These are phyloP conservation scores for Eutrigla gurnardus DNA, from an alignment of 2,797 vertebrate species.

Conservation along the genomic window DNA sequence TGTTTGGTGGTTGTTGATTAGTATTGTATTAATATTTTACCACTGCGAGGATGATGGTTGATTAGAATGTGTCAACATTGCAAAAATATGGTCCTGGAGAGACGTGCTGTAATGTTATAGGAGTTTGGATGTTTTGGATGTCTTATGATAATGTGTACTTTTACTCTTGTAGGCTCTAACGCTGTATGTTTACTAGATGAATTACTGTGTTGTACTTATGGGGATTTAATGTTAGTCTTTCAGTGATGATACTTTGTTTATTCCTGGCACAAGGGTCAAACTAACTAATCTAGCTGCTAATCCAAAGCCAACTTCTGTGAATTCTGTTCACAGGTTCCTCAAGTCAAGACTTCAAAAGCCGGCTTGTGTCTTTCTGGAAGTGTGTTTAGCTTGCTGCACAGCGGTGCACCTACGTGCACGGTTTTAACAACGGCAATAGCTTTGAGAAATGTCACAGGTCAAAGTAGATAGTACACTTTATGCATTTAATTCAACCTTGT, in stretches of 20 bases:
- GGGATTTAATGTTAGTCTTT: not conserved
- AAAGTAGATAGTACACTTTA: not conserved
- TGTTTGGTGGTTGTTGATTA: too few relatives aligned
- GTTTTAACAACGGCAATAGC: not conserved
- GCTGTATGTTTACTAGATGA: not conserved
- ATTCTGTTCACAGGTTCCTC: not conserved
- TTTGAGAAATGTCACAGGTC: not conserved
- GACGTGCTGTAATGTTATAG: too few relatives aligned
- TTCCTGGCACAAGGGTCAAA: not conserved
- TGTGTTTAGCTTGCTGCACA: not conserved
- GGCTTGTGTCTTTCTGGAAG: not conserved
- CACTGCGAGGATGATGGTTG: too few relatives aligned
- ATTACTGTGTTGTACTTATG: not conserved
- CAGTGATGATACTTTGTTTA: not conserved
- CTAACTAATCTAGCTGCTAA: not conserved
- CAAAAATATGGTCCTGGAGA: too few relatives aligned
- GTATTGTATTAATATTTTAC: too few relatives aligned
- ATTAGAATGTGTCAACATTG: too few relatives aligned
- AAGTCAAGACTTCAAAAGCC: not conserved
- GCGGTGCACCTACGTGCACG: not conserved
- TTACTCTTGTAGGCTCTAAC: not conserved
- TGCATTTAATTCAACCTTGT: not conserved
- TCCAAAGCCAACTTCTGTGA: not conserved
- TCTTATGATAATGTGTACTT: not conserved
- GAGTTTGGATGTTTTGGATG: not conserved